Evolutionary conservation across 2,888 invertebrate genomes (phyloP).

Genomic region (Oconnorella tubifera): DNA sequence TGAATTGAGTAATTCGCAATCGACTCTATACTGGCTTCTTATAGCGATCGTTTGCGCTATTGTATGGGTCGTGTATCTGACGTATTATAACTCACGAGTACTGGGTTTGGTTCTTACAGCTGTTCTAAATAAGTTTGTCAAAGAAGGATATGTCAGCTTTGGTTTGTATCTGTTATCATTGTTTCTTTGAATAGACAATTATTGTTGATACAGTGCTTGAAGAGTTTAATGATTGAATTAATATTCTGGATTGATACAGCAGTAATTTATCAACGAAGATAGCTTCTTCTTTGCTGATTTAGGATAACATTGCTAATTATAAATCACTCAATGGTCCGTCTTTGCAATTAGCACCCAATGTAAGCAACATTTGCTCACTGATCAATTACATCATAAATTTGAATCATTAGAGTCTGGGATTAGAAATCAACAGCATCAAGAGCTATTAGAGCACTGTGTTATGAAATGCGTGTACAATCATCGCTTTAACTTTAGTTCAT

Average conservation of each 20-base stretch:
- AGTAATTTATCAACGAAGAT: too few species aligned
- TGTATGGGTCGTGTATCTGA: conserved; percentile 87
- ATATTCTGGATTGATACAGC: too few species aligned
- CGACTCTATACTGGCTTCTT: conserved; percentile 35
- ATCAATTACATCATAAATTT: background rate
- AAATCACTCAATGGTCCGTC: too few species aligned
- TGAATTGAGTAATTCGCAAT: conserved; percentile 18
- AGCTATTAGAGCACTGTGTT: too few species aligned
- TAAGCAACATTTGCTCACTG: too few species aligned
- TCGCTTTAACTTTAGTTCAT: conserved; percentile 15
- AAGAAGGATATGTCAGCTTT: conserved; percentile 80
- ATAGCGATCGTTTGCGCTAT: conserved; percentile 56
- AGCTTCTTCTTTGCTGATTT: too few species aligned
- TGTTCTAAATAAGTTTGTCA: conserved; percentile 77
- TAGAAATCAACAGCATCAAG: conserved; percentile 65
- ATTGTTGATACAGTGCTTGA: too few species aligned
- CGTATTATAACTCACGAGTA: conserved; percentile 89
- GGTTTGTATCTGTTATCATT: conserved; percentile 43
- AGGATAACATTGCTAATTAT: too few species aligned
- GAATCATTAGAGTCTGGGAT: background rate
- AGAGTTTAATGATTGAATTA: too few species aligned
- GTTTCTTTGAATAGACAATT: too few species aligned
- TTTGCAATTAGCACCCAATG: too few species aligned
- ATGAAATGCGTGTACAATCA: background rate
- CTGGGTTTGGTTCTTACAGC: conserved; percentile 85